Evolutionary conservation across 2,113 vertebrate species (phyloP).

Genomic region (Bucco capensis): DNA sequence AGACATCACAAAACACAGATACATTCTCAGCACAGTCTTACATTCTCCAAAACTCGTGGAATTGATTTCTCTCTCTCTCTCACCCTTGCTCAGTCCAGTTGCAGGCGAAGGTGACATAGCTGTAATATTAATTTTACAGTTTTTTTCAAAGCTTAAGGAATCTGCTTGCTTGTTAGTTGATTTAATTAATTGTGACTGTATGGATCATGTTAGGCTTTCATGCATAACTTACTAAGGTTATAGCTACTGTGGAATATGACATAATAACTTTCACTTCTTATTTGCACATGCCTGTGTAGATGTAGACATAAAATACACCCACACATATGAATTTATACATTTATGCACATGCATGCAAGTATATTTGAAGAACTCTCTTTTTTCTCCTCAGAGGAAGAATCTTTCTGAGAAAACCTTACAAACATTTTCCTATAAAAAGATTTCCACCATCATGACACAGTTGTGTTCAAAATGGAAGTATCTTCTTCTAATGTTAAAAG

Average conservation of each 20-base stretch:
- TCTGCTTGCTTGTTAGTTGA: slow-evolving; percentile 58
- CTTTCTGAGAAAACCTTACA: neutral
- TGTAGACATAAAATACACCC: neutral
- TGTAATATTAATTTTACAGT: slow-evolving; percentile 81
- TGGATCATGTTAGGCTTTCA: slow-evolving; percentile 55
- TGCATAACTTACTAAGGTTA: slow-evolving; percentile 37
- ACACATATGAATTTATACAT: neutral
- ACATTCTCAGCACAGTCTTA: slow-evolving; percentile 69
- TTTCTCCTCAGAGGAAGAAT: neutral
- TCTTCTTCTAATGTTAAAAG: neutral
- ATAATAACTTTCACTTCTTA: neutral
- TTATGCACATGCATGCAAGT: neutral
- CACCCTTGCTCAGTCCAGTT: slow-evolving; percentile 82
- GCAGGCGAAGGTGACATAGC: slow-evolving; percentile 83
- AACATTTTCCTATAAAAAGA: neutral
- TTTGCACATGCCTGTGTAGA: neutral
- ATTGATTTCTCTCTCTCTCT: slow-evolving; percentile 81
- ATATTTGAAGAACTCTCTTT: neutral
- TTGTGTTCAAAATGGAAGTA: neutral
- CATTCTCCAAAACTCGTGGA: slow-evolving; percentile 83
- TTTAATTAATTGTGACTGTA: slow-evolving; percentile 51
- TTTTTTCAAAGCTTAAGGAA: slow-evolving; percentile 75
- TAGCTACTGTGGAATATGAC: neutral
- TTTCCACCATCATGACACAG: neutral
- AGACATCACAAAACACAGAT: slow-evolving; percentile 72